These are phyloP conservation scores for Zophobas atratus DNA, from an alignment of 1,140 invertebrate species.

Conservation along the genomic window DNA sequence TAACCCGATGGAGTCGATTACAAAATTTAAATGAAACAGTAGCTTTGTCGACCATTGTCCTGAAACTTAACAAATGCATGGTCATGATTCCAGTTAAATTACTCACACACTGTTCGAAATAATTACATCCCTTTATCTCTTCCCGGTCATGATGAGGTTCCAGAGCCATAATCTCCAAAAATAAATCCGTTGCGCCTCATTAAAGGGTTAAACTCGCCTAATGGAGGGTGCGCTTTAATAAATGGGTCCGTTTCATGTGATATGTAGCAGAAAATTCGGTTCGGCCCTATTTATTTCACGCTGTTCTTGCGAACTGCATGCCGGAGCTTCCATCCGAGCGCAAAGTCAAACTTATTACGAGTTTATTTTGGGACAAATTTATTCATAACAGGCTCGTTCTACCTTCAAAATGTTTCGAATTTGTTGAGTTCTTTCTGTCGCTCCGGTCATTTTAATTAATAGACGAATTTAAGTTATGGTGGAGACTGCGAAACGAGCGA, in stretches of 20 bases:
- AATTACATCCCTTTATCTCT: too few relatives aligned
- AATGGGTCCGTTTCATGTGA: conserved; percentile 32
- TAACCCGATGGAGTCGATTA: too few relatives aligned
- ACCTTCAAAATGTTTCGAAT: conserved; percentile 15
- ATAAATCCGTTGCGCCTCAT: conserved; percentile 28
- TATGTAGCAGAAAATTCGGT: conserved; percentile 38
- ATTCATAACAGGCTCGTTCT: conserved; percentile 25
- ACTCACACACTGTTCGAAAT: too few relatives aligned
- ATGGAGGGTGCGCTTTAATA: conserved; percentile 36
- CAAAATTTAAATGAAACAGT: too few relatives aligned
- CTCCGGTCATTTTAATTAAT: conserved; percentile 16
- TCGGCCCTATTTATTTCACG: conserved; percentile 30
- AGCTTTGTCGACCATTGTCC: too few relatives aligned
- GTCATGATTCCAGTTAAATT: too few relatives aligned
- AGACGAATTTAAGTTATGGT: conserved; percentile 21
- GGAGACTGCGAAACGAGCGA: background rate
- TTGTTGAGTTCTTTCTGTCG: conserved; percentile 32
- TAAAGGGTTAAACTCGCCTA: conserved; percentile 26
- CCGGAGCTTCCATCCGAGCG: conserved; percentile 20
- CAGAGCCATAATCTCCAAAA: background rate
- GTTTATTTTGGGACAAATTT: conserved; percentile 38
- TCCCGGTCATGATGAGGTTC: too few relatives aligned
- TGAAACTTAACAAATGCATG: too few relatives aligned
- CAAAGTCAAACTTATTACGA: conserved; percentile 27
- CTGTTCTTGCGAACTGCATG: conserved; percentile 29